Percentiles rank a stretch among this genome's conserved stretches.
phyloP scores from a whole-genome alignment of 2,113 vertebrate genomes.

The Rhabdornis inornatus region DNA sequence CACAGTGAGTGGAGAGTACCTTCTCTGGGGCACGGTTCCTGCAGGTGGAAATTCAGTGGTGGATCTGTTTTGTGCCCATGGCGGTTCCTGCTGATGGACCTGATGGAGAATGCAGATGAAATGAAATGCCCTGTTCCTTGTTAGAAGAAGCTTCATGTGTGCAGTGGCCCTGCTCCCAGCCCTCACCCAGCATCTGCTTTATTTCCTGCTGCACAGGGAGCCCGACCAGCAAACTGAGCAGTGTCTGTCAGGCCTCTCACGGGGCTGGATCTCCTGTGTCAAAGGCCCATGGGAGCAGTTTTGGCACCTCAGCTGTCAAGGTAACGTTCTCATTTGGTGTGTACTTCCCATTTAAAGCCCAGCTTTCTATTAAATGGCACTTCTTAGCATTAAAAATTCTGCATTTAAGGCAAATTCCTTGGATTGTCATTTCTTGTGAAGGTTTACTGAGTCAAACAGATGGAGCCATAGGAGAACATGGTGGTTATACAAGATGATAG shows the following conservation, averaged over 20 bases:
- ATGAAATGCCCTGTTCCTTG: not conserved
- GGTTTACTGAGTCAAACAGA: not conserved
- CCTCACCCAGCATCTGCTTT: not conserved
- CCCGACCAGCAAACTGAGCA: conserved; percentile 85
- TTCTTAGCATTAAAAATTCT: not conserved
- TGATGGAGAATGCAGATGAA: not conserved
- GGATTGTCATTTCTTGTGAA: not conserved
- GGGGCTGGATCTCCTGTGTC: conserved; percentile 87
- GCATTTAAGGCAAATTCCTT: not conserved
- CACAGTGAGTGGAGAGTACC: not conserved
- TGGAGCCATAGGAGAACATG: not conserved
- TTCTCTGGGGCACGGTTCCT: not conserved
- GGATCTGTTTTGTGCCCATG: not conserved
- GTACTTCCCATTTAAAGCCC: not conserved
- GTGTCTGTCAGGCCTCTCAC: conserved; percentile 74
- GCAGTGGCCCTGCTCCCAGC: not conserved
- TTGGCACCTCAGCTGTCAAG: conserved; percentile 90
- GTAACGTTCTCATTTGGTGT: conserved; percentile 70
- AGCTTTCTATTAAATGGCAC: not conserved
- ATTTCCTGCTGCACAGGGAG: conserved; percentile 76
- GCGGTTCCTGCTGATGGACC: not conserved
- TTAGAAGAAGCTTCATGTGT: not conserved
- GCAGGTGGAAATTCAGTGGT: not conserved
- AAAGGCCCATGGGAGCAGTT: conserved; percentile 88
- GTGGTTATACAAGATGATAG: not conserved